These are phyloP conservation scores for Littorina saxatilis DNA, from an alignment of 1,140 invertebrate genomes.

Conservation along the genomic window DNA sequence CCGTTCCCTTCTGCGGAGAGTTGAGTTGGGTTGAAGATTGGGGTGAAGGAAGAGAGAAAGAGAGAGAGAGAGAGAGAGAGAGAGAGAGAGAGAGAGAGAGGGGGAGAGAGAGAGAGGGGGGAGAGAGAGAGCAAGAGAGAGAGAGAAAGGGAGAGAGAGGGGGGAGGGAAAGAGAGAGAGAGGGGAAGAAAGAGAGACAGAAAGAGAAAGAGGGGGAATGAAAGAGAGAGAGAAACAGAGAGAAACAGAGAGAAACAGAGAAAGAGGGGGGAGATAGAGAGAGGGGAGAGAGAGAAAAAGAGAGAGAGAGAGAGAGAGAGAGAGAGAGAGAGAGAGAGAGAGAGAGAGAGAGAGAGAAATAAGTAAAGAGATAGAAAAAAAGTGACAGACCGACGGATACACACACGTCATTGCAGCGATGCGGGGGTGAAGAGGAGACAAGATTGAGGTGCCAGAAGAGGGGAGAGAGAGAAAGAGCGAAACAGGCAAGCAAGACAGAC, in stretches of 20 bases:
- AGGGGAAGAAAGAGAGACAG: too few species aligned
- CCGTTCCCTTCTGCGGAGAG: too few species aligned
- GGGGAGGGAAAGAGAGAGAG: conserved; percentile 14
- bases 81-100: conserved; percentile 13
- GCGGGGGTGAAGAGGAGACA: too few species aligned
- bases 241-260: not conserved
- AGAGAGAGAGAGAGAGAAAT: not conserved
- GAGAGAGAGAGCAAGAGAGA: too few species aligned
- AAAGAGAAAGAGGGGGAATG: not conserved
- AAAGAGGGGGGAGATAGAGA: too few species aligned
- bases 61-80: not conserved
- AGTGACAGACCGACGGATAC: not conserved
- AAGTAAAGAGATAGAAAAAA: not conserved
- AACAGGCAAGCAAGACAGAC: not conserved
- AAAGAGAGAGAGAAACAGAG: not conserved
- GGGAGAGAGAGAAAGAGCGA: not conserved
- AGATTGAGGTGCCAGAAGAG: too few species aligned
- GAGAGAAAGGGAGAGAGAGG: not conserved
- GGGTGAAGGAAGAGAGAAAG: not conserved
- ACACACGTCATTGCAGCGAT: too few species aligned
- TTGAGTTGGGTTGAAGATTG: not conserved
- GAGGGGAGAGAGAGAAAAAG: not conserved
- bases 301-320: conserved; percentile 11
- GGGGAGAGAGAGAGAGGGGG: conserved; percentile 20
- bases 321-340: conserved; percentile 10